These are phyloP conservation scores for Varecia variegata DNA, from an alignment of 2,797 vertebrate species.

Conservation along the genomic window DNA sequence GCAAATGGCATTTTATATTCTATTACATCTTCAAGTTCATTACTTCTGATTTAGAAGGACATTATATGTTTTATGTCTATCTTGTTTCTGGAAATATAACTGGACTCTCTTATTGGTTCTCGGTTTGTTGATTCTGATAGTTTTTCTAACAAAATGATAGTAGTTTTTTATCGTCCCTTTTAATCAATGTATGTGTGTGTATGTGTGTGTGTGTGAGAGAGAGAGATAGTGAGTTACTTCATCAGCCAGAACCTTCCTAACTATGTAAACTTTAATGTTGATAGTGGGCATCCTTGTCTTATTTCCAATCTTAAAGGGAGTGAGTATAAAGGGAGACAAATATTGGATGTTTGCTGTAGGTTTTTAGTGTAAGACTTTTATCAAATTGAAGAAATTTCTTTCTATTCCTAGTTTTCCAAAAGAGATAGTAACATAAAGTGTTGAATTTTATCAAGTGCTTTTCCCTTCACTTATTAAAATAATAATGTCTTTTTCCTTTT, in stretches of 20 bases:
- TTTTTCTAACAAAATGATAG: background rate
- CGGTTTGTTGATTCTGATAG: background rate
- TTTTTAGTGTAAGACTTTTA: background rate
- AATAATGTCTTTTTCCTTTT: background rate
- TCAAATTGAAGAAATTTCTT: background rate
- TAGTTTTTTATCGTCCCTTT: background rate
- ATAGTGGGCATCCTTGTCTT: background rate
- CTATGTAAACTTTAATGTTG: background rate
- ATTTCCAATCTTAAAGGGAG: background rate
- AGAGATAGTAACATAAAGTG: background rate
- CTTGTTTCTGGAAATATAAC: background rate
- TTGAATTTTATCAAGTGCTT: background rate
- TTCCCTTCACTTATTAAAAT: background rate
- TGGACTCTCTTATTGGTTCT: background rate
- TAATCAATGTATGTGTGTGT: background rate
- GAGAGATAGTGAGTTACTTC: background rate
- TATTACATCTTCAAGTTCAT: background rate
- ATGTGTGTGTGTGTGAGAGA: background rate
- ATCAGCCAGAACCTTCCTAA: background rate
- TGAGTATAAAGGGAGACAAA: background rate
- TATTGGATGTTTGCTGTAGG: background rate
- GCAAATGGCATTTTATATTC: background rate
- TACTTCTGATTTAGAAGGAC: background rate
- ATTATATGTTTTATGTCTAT: background rate
- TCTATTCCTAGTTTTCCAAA: background rate